These are phyloP conservation scores for Catharus minimus DNA, from an alignment of 2,113 vertebrate genomes.

Conservation along the genomic window DNA sequence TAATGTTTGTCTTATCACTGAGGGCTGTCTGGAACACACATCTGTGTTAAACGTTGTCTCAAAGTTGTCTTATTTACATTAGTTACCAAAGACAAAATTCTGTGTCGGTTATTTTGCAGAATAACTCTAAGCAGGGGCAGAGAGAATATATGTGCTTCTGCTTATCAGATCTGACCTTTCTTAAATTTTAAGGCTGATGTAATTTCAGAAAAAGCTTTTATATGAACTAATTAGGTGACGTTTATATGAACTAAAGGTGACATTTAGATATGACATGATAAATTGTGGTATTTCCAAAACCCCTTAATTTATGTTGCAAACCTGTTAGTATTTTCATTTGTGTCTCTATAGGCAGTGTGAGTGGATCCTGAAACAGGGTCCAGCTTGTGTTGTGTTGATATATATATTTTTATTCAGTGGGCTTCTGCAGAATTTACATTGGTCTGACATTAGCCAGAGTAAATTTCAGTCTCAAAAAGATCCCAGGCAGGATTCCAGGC, in stretches of 20 bases:
- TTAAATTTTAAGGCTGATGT: conserved; percentile 26
- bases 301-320: not conserved
- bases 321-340: not conserved
- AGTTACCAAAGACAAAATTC: not conserved
- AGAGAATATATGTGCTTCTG: conserved; percentile 1
- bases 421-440: not conserved
- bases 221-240: conserved; percentile 33
- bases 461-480: not conserved
- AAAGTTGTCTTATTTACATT: not conserved
- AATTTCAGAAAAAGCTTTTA: conserved; percentile 49
- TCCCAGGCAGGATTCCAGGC: not conserved
- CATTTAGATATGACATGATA: conserved; percentile 29
- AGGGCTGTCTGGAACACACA: not conserved
- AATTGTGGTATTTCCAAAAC: not conserved
- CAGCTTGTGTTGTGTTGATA: not conserved
- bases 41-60: not conserved
- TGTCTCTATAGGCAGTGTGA: not conserved
- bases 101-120: not conserved
- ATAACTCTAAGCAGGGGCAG: not conserved
- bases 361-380: not conserved
- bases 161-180: conserved; percentile 62
- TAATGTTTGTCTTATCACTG: not conserved
- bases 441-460: not conserved
- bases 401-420: not conserved
- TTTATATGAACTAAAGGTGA: conserved; percentile 36